A percentile compares a stretch with the other conserved stretches of the same genome.
These are phyloP conservation scores for Tetropium fuscum DNA, from an alignment of 2,888 invertebrate species.

Conservation along the genomic window DNA sequence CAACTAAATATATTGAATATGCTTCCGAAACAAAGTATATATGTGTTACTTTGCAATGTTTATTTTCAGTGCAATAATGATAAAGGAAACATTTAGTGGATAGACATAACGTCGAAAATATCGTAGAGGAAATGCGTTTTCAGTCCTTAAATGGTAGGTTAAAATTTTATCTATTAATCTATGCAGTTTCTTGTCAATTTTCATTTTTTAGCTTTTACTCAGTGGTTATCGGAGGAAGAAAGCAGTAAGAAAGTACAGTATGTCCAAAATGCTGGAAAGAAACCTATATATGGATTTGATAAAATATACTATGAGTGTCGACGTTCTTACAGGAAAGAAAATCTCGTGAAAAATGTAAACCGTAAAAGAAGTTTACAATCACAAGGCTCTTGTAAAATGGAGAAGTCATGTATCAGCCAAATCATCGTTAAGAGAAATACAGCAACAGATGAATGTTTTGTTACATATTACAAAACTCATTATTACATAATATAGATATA, in stretches of 20 bases:
- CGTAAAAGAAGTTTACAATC: not conserved
- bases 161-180: not conserved
- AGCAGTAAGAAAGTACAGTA: not conserved
- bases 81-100: not conserved
- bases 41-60: not conserved
- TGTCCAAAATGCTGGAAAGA: not conserved
- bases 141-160: not conserved
- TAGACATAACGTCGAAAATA: conserved; percentile 2
- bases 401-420: conserved; percentile 1
- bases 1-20: not conserved
- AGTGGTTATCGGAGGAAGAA: not conserved
- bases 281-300: not conserved
- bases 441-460: conserved; percentile 1
- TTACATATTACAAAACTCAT: conserved; percentile 1
- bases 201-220: not conserved
- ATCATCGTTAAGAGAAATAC: not conserved
- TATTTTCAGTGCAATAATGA: conserved; percentile 1
- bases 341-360: not conserved
- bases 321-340: conserved; percentile 2
- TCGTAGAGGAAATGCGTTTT: not conserved
- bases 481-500: not conserved
- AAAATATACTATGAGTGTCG: conserved; percentile 1
- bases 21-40: not conserved
- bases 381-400: not conserved
- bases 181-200: not conserved